Conservation (phyloP, 2,888 invertebrate genomes). For the Acleris cristana region DNA sequence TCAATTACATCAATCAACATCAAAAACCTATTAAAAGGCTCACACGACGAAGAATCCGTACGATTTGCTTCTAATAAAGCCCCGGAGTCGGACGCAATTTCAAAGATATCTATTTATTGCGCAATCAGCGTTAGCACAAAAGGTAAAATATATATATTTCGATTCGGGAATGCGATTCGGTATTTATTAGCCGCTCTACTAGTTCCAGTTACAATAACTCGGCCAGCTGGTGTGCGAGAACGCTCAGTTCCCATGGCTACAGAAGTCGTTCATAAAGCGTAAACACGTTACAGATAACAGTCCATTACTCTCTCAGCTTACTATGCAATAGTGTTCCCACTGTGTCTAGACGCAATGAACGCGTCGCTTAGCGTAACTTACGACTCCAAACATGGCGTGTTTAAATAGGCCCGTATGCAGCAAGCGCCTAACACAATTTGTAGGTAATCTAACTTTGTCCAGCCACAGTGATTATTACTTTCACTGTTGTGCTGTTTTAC, state of each 20-base stretch:
- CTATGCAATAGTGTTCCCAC: background rate
- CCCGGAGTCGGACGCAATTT: slow-evolving; percentile 7
- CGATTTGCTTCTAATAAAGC: slow-evolving; percentile 32
- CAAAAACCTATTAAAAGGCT: slow-evolving; percentile 21
- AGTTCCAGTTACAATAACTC: slow-evolving; percentile 55
- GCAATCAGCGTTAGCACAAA: slow-evolving; percentile 53
- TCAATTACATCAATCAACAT: slow-evolving; percentile 24
- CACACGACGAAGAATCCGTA: slow-evolving; percentile 33
- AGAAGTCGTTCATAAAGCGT: slow-evolving; percentile 4
- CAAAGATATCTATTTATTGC: slow-evolving; percentile 51
- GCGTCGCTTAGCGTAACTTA: slow-evolving; percentile 8
- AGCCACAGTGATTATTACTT: slow-evolving; percentile 47
- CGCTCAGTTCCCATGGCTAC: slow-evolving; percentile 59
- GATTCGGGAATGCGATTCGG: slow-evolving; percentile 69
- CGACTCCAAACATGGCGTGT: slow-evolving; percentile 24
- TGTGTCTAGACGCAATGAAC: slow-evolving; percentile 25
- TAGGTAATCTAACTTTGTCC: slow-evolving; percentile 40
- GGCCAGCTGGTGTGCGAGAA: slow-evolving; percentile 58
- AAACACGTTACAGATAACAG: slow-evolving; percentile 7
- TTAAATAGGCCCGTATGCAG: slow-evolving; percentile 32
- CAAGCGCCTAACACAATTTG: slow-evolving; percentile 42
- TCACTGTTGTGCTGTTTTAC: slow-evolving; percentile 45
- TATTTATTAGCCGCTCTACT: slow-evolving; percentile 72
- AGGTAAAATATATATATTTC: slow-evolving; percentile 60
- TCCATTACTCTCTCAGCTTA: slow-evolving; percentile 25